Conservation (phyloP, 2,797 vertebrate species). For the Borostomias antarcticus region DNA sequence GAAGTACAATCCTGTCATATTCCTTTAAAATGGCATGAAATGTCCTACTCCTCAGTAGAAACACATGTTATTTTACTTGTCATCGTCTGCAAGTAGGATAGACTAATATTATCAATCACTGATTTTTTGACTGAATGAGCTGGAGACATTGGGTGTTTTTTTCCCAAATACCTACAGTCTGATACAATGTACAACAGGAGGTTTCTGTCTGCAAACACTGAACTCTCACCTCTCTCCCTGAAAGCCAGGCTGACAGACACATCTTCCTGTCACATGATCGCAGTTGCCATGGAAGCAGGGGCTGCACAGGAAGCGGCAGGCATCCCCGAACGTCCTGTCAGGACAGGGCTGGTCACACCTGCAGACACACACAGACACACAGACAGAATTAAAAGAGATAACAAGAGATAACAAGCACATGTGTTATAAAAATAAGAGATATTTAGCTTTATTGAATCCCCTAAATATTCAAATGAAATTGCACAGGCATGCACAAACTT, state of each 20-base stretch:
- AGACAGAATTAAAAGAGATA: neutral
- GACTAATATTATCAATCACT: too few relatives aligned
- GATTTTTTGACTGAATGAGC: too few relatives aligned
- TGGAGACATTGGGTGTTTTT: neutral
- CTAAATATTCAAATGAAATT: too few relatives aligned
- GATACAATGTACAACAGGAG: neutral
- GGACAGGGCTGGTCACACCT: conserved; percentile 87
- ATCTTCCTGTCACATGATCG: conserved; percentile 86
- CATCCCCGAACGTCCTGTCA: conserved; percentile 79
- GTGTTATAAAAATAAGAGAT: neutral
- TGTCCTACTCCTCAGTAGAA: too few relatives aligned
- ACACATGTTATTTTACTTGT: too few relatives aligned
- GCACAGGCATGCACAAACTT: conserved; percentile 2
- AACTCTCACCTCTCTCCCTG: conserved; percentile 85
- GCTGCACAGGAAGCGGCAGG: conserved; percentile 79
- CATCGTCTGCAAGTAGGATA: too few relatives aligned
- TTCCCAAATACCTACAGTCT: neutral
- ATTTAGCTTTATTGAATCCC: too few relatives aligned
- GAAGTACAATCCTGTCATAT: neutral
- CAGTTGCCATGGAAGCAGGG: conserved; percentile 84
- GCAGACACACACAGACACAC: conserved; percentile 17
- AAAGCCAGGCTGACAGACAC: conserved; percentile 86
- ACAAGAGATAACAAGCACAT: too few relatives aligned
- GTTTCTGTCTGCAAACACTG: neutral
- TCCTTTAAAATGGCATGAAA: too few relatives aligned